A percentile compares a stretch with the other conserved stretches of the same genome.
phyloP scores from a whole-genome alignment of 2,888 invertebrate species.

The Blastobasis adustella region DNA sequence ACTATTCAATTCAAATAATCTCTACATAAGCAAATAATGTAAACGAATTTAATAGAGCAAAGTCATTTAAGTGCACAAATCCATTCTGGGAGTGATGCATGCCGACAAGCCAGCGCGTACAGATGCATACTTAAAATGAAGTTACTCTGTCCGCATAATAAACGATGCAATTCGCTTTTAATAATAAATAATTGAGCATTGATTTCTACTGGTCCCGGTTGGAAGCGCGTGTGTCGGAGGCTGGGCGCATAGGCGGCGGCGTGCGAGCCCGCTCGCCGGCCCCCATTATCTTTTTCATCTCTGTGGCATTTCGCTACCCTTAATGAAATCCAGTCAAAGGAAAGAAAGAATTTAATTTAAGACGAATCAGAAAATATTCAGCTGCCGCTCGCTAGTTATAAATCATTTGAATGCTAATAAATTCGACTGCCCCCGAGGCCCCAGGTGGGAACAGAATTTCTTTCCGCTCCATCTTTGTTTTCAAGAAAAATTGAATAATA shows the following conservation, averaged over 20 bases:
- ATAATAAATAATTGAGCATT: too few species aligned
- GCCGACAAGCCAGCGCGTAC: too few species aligned
- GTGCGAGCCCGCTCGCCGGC: conserved; percentile 20
- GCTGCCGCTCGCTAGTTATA: conserved; percentile 72
- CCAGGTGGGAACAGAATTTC: conserved; percentile 67
- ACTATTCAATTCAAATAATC: too few species aligned
- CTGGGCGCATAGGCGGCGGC: conserved; percentile 3
- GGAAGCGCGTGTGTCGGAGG: not conserved
- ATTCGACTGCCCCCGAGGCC: conserved; percentile 63
- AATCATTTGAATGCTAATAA: conserved; percentile 76
- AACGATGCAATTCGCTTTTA: too few species aligned
- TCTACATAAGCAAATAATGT: too few species aligned
- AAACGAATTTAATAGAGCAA: too few species aligned
- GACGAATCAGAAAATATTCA: conserved; percentile 73
- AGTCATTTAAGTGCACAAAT: too few species aligned
- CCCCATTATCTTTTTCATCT: conserved; percentile 66
- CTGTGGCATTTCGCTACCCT: conserved; percentile 61
- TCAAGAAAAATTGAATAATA: conserved; percentile 65
- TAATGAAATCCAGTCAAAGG: conserved; percentile 72
- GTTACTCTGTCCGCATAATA: too few species aligned
- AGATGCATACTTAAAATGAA: too few species aligned
- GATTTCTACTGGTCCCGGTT: too few species aligned
- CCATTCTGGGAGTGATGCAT: too few species aligned
- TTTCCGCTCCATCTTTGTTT: conserved; percentile 66
- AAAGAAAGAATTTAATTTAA: conserved; percentile 74